These are phyloP conservation scores for Sipha maydis DNA, from an alignment of 2,888 invertebrate species.

Conservation along the genomic window DNA sequence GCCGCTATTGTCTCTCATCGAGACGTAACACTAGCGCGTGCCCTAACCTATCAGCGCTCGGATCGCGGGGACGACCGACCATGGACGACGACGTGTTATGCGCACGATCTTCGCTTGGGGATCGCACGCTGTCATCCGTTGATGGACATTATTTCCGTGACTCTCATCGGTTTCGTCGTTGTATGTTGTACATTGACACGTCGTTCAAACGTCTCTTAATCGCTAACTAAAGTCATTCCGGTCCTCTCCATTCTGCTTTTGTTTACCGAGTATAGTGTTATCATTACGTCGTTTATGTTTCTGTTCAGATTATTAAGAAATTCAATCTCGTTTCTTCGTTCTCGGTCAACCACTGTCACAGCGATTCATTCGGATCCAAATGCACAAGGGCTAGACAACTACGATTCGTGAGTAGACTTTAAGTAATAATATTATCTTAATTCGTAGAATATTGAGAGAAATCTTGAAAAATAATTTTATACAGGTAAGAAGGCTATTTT, in stretches of 20 bases:
- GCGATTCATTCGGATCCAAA: too few relatives aligned
- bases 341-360: too few relatives aligned
- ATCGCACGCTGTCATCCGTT: not conserved
- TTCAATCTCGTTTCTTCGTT: not conserved
- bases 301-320: not conserved
- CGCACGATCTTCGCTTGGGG: not conserved
- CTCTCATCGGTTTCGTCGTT: not conserved
- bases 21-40: too few relatives aligned
- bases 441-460: too few relatives aligned
- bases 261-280: too few relatives aligned
- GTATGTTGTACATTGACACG: not conserved
- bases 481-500: too few relatives aligned
- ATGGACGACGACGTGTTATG: not conserved
- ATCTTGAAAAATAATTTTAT: too few relatives aligned
- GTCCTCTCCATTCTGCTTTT: not conserved
- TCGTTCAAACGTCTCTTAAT: not conserved
- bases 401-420: too few relatives aligned
- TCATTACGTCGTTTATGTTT: not conserved
- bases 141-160: not conserved
- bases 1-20: too few relatives aligned
- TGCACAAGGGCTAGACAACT: too few relatives aligned
- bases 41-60: not conserved
- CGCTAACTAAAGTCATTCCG: not conserved
- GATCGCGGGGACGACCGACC: not conserved
- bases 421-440: too few relatives aligned